Base-by-base conservation (phyloP, 2,888 invertebrate species). In the Aphrophora alni region DNA sequence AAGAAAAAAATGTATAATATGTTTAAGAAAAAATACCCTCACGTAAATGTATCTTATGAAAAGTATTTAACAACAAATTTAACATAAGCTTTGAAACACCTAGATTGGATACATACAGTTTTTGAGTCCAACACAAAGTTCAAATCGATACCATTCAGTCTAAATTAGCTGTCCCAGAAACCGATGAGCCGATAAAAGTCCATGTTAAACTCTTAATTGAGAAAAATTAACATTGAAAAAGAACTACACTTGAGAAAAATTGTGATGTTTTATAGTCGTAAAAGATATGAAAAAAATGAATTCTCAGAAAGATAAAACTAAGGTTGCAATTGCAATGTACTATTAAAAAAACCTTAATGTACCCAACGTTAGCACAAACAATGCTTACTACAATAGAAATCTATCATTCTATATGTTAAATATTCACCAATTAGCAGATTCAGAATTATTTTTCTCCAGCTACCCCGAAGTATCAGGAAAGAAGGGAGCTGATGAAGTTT, bases 281-380 rank as follows among this genome's bases (percentile, higher is more conserved):
- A n/a, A 82, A 80, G 77, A 25, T 7, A 26, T 12, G 14, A 27
- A 73, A 26, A 73, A 73, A 73, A 27, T 17, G 8, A 24, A 73
- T 4, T 26, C 26, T 27, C 27, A 27, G 38, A 74, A 74, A 74
- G 24, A 33, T 26, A 74, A 17, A 4, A 74, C 74, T 21, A 74
- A 38, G n/a, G 38, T 38, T 14, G 82, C 73, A 5, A 80, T 82
- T 27, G 33, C 73, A 10, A 79, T 81, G 75, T 81, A 82, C 25
- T 82, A 44, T 33, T 73, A 77, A 38, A 81, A 81, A 74, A 81
- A 81, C 69, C 26, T 79, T 7, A 5, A 14, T 38, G 3, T 78
- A 8, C 82, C 81, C 38, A 83, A 82, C 44, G 71, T 83, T 17
- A 44, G 75, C 4, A 82, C 78, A 0, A 83, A 82, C 44, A 81